Percentiles rank a stretch among this genome's conserved stretches.
Conservation (phyloP, 2,888 invertebrate genomes). For the Platycnemis pennipes region DNA sequence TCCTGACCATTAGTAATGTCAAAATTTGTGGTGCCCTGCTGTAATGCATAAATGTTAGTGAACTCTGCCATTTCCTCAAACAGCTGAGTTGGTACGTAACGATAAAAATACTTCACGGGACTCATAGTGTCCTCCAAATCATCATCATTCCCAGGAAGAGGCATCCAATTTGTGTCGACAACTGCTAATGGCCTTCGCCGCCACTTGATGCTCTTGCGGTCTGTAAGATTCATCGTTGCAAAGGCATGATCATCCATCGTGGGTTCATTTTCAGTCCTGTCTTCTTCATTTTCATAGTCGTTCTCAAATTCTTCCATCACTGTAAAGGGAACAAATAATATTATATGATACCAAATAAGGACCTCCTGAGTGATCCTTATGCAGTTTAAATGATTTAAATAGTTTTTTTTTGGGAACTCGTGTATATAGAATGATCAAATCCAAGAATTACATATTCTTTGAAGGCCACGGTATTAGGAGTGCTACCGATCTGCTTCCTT, state of each 20-base stretch:
- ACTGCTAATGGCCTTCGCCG: constrained; percentile 4
- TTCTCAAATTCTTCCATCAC: neutral
- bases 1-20: constrained; percentile 46
- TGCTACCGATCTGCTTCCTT: neutral
- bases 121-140: neutral
- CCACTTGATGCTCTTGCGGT: constrained; percentile 32
- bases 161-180: constrained; percentile 30
- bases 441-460: neutral
- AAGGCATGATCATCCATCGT: neutral
- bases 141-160: constrained; percentile 12
- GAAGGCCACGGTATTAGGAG: neutral
- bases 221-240: neutral
- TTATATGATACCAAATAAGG: neutral
- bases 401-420: neutral
- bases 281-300: neutral
- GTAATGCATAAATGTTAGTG: constrained; percentile 74
- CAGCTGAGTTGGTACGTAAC: neutral
- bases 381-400: neutral
- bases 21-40: constrained; percentile 41
- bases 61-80: neutral
- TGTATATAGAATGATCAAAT: neutral
- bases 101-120: neutral
- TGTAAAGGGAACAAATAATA: constrained; percentile 30
- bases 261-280: neutral
- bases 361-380: neutral